These are phyloP conservation scores for Flabesymbios commensalis DNA, from an alignment of 2,888 invertebrate species.

Conservation along the genomic window DNA sequence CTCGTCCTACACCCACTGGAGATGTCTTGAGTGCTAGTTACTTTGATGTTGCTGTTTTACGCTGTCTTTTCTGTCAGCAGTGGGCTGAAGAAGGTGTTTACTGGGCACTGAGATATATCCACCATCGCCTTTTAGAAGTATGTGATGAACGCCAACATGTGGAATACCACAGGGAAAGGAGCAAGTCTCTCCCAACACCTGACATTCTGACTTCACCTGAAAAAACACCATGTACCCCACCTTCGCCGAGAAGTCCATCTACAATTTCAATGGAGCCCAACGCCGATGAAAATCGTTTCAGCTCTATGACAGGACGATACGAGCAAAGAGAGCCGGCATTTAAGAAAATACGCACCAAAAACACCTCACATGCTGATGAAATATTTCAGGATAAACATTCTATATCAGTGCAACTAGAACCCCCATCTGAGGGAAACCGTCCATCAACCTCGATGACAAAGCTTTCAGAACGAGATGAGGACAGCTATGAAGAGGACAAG, in stretches of 20 bases:
- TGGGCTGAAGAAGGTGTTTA: slow-evolving; percentile 99
- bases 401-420: too few relatives aligned
- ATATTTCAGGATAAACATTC: too few relatives aligned
- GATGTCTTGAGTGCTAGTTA: slow-evolving; percentile 76
- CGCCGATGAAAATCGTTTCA: background rate
- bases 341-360: slow-evolving; percentile 75
- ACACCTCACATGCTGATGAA: too few relatives aligned
- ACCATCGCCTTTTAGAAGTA: slow-evolving; percentile 73
- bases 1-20: background rate
- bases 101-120: slow-evolving; percentile 79
- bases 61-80: slow-evolving; percentile 92
- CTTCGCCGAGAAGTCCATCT: background rate
- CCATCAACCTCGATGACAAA: slow-evolving; percentile 7
- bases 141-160: slow-evolving; percentile 77
- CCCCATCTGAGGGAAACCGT: background rate
- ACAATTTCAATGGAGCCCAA: slow-evolving; percentile 3
- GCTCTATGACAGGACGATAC: too few relatives aligned
- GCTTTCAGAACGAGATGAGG: slow-evolving; percentile 21
- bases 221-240: slow-evolving; percentile 21
- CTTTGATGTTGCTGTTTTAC: slow-evolving; percentile 91
- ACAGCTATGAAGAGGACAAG: slow-evolving; percentile 22
- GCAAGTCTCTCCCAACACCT: slow-evolving; percentile 80
- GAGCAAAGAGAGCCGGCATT: slow-evolving; percentile 55
- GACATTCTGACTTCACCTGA: slow-evolving; percentile 37
- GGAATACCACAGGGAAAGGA: slow-evolving; percentile 79